phyloP scores from a whole-genome alignment of 2,113 vertebrate genomes.

The Galemys pyrenaicus region DNA sequence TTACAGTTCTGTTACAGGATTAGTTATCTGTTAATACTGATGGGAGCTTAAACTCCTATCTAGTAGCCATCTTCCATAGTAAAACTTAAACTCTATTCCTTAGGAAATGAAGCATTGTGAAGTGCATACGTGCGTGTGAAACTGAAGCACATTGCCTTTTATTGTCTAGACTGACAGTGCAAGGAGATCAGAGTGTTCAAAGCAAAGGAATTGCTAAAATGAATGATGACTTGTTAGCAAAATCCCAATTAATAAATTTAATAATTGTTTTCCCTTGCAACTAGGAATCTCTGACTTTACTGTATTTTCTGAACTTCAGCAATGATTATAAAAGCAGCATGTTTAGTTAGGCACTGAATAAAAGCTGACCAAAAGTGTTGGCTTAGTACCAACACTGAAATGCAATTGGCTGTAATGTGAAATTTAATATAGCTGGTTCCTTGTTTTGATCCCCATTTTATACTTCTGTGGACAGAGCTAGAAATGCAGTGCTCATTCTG shows the following conservation, averaged over 20 bases:
- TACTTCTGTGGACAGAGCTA: not conserved
- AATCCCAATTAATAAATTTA: conserved; percentile 60
- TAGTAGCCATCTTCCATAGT: not conserved
- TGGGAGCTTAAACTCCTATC: not conserved
- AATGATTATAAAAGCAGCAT: conserved; percentile 49
- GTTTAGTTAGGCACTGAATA: conserved; percentile 46
- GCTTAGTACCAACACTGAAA: not conserved
- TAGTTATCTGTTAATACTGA: not conserved
- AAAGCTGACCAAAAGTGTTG: conserved; percentile 30
- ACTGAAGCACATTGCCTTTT: not conserved
- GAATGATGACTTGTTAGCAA: conserved; percentile 30
- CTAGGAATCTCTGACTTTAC: conserved; percentile 21
- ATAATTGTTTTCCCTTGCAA: conserved; percentile 7
- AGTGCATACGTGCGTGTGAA: not conserved
- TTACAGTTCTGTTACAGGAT: not conserved
- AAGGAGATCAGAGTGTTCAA: not conserved
- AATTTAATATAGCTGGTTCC: not conserved
- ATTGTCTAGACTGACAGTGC: not conserved
- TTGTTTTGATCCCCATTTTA: not conserved
- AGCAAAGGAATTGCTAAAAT: conserved; percentile 50
- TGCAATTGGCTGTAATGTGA: conserved; percentile 53
- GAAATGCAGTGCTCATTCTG: not conserved
- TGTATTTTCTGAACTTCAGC: conserved; percentile 54
- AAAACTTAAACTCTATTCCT: conserved; percentile 9
- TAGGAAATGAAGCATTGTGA: conserved; percentile 10